A percentile compares a stretch with the other conserved stretches of the same genome.
Evolutionary conservation across 1,140 invertebrate genomes (phyloP).

Genomic region (Cataglyphis hispanica): DNA sequence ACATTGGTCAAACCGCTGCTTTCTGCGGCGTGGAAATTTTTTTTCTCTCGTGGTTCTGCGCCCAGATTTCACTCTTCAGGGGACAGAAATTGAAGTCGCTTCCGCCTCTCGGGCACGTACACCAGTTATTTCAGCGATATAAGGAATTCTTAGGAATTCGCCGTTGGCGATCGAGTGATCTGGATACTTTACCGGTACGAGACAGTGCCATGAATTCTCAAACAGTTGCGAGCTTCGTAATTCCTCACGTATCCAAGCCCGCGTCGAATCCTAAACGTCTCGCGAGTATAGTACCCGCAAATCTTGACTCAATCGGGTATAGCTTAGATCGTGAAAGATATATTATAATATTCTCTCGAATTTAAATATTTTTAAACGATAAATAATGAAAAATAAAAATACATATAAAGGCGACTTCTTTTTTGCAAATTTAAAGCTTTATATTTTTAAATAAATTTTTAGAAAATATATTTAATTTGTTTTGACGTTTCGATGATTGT

Average conservation of each 20-base stretch:
- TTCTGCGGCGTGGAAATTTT: slow-evolving; percentile 32
- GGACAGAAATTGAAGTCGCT: slow-evolving; percentile 33
- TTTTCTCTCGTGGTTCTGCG: not conserved
- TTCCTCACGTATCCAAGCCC: slow-evolving; percentile 56
- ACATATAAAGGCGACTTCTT: not conserved
- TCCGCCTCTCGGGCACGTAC: slow-evolving; percentile 54
- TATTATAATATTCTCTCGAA: not conserved
- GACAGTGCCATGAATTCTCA: slow-evolving; percentile 67
- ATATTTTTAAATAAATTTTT: not conserved
- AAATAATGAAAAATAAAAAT: not conserved
- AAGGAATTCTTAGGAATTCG: slow-evolving; percentile 67
- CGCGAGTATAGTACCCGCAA: not conserved
- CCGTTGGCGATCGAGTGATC: slow-evolving; percentile 66
- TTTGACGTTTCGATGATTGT: not conserved
- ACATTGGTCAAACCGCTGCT: not conserved
- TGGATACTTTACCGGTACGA: slow-evolving; percentile 66
- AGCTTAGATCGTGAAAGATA: not conserved
- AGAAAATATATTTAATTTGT: not conserved
- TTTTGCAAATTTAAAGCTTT: not conserved
- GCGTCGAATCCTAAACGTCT: slow-evolving; percentile 45
- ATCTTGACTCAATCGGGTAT: slow-evolving; percentile 10
- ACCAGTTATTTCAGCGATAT: slow-evolving; percentile 64
- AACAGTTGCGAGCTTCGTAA: slow-evolving; percentile 52
- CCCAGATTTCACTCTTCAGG: slow-evolving; percentile 41
- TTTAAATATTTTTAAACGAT: not conserved